Evolutionary conservation across 2,113 vertebrate species (phyloP), one percentile per base, ranked within the genome.

Genomic region (Psittacula cyanocephala): DNA sequence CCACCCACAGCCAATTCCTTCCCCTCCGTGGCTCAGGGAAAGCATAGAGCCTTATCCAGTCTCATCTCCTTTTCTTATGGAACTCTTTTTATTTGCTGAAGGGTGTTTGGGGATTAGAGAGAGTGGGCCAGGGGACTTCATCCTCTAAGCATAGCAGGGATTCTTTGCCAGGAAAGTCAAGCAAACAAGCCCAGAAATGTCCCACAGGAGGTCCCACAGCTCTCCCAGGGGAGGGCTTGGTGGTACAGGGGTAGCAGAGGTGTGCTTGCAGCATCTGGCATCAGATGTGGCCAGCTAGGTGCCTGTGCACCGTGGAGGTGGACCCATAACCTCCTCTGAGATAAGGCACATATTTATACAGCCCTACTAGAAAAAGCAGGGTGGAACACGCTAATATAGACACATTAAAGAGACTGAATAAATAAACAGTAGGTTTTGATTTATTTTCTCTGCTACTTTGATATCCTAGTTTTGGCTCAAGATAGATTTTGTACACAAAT

Each of bases 381-480:
- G 87, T 88, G 79, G 78, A 93, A 91, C 85, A 89, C 0, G 4
- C 91, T 84, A 75, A 89, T 64, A 88, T 52, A 87, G 31, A 82
- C 93, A 91, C 81, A 87, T 82, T 93, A 88, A 89, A 85, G 89
- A 88, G 59, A 53, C 71, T 63, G 81, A 82, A 93, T 80, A 96
- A 97, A 95, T 85, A 95, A 95, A 89, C 70, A 80, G 91, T 72
- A 70, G 62, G 74, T 60, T 93, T 90, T 82, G 74, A 84, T 95
- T 92, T 96, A 91, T 97, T 96, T 96, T 95, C 85, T 88, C 91
- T 96, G 71, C 89, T 95, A 82, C 91, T 95, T 91, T 81, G 41
- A 63, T 93, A 91, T 89, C 91, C 95, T 94, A 83, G 91, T 94
- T 94, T 94, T 97, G 93, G 93, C 95, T 95, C 39, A 57, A 63